These are phyloP conservation scores for Laticauda laticaudata DNA, from an alignment of 2,113 vertebrate genomes.

Conservation along the genomic window DNA sequence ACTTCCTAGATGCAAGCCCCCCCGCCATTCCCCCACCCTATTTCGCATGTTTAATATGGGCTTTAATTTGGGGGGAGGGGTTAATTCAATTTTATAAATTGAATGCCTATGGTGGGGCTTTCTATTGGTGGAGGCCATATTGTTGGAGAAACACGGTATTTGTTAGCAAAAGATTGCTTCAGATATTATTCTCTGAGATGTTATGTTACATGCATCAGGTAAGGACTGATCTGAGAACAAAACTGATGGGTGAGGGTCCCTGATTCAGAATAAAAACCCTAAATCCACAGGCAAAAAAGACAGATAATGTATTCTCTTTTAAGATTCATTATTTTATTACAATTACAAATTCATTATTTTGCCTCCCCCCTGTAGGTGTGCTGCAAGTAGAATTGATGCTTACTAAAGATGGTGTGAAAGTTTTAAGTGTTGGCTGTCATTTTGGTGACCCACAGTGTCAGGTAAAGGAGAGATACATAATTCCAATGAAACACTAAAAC, in stretches of 20 bases:
- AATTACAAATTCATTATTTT: neutral
- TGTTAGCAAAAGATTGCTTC: neutral
- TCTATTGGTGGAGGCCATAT: no score
- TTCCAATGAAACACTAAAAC: neutral
- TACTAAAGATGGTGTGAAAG: constrained; percentile 78
- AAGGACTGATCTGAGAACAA: neutral
- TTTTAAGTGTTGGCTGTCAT: constrained; percentile 85
- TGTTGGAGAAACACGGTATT: neutral
- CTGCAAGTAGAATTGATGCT: constrained; percentile 87
- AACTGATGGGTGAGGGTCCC: neutral
- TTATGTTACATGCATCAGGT: neutral
- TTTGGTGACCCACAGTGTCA: constrained; percentile 89
- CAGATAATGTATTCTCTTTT: neutral
- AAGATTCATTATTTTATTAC: no score
- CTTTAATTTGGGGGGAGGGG: no score
- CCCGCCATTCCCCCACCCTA: no score
- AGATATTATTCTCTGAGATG: neutral
- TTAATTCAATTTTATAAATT: no score
- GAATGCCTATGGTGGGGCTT: no score
- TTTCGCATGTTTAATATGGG: no score
- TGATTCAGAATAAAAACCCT: neutral
- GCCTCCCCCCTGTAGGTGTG: constrained; percentile 71
- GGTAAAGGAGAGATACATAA: constrained; percentile 62
- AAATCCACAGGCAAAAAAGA: neutral
- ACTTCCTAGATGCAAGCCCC: no score